Base-by-base conservation (phyloP, 2,888 invertebrate species). In the Tachina lurida region DNA sequence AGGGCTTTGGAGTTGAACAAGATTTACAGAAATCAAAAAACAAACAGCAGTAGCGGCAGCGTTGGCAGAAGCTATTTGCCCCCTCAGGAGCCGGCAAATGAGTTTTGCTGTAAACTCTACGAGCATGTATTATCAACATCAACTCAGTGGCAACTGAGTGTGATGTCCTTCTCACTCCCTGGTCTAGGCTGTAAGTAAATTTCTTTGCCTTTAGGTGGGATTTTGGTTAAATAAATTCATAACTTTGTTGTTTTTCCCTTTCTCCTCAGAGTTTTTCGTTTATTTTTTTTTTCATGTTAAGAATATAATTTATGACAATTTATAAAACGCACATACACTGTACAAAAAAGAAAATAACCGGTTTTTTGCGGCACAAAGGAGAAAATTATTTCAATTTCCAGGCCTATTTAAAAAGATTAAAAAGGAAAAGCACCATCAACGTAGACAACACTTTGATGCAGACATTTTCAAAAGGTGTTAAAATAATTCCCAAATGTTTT, bases 221-320 rank as follows among this genome's bases (percentile, higher is more conserved):
- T 82, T 78, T 82, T 67, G 65, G 86, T 83, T 73, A 68, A 74
- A 86, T 79, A 76, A 76, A 83, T 86, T 86, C 86, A 86, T 83
- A 83, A 80, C 79, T 80, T 76, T 86, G 76, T 83, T 81, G 68
- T 65, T 56, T 73, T 52, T 49, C 49, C 49, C 49, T 10, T 31
- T 1, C 12, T 19, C 31, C 7, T 31, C 31, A 31, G 31, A 31
- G 31, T 31, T 7, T 31, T 31, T 4, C 31, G 13, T 12, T n/a
- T 17, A 43, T 43, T 22, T 47, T 22, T 58, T 73, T 17, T 63
- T 58, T 60, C 52, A 76, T 70, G 70, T 83, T 83, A 86, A 86
- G 86, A 79, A 79, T 76, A 67, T 83, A 86, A 86, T 83, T 86
- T 86, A 86, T 86, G 86, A 79, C 83, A 76, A 86, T 79, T 83